Percentiles rank a stretch among this genome's conserved stretches.
phyloP scores from a whole-genome alignment of 92 coral and sea anemone genomes.

The Phenganax marumi region DNA sequence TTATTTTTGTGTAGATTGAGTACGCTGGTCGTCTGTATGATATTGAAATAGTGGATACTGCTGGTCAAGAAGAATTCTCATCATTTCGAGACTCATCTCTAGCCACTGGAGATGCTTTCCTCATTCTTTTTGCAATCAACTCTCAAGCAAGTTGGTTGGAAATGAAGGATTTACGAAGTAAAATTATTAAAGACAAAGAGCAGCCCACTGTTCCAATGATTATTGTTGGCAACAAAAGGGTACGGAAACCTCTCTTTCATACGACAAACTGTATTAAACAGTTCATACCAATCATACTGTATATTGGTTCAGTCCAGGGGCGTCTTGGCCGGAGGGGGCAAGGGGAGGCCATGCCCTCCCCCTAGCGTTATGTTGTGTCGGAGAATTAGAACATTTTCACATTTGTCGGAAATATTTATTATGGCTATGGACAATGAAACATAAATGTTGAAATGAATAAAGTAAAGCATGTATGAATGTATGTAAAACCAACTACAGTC shows the following conservation, averaged over 20 bases:
- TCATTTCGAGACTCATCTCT: constrained; percentile 97
- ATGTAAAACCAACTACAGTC: no score
- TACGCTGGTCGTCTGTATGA: constrained; percentile 85
- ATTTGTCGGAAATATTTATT: no score
- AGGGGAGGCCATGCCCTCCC: no score
- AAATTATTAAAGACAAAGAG: constrained; percentile 86
- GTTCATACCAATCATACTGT: neutral
- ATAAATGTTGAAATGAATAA: no score
- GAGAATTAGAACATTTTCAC: no score
- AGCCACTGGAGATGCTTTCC: constrained; percentile 97
- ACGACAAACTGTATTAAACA: neutral
- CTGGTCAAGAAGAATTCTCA: constrained; percentile 97
- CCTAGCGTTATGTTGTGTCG: no score
- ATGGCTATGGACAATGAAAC: no score
- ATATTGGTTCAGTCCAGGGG: no score
- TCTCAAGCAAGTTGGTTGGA: constrained; percentile 97
- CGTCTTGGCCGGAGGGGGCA: no score
- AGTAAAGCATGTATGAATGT: no score
- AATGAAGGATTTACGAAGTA: constrained; percentile 87
- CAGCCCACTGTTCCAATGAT: constrained; percentile 81
- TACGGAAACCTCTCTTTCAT: constrained; percentile 40
- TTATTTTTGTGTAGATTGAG: constrained; percentile 63
- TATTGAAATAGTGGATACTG: constrained; percentile 96
- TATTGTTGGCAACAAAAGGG: constrained; percentile 89
- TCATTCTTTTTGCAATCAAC: constrained; percentile 89